These are phyloP conservation scores for Redunca redunca DNA, from an alignment of 2,113 vertebrate species.

Conservation along the genomic window DNA sequence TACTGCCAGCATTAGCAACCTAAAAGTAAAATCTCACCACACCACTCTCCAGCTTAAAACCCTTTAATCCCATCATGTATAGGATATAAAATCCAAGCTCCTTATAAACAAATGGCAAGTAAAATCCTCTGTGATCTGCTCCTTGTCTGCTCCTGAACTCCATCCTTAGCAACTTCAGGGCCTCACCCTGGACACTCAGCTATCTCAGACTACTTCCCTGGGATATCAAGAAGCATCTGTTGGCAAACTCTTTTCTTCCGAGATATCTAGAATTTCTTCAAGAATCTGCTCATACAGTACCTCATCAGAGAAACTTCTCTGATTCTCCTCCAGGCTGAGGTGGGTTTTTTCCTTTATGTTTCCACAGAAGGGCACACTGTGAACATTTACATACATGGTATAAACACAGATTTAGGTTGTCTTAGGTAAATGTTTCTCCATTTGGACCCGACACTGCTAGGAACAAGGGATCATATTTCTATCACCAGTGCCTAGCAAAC, in stretches of 20 bases:
- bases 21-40: not conserved
- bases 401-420: not conserved
- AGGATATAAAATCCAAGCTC: not conserved
- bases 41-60: not conserved
- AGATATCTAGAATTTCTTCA: not conserved
- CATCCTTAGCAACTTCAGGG: not conserved
- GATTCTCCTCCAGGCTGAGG: not conserved
- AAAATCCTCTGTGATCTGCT: not conserved
- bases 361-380: not conserved
- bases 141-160: not conserved
- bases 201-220: not conserved
- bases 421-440: not conserved
- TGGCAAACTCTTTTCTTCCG: not conserved
- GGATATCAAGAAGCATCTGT: not conserved
- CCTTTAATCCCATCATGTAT: not conserved
- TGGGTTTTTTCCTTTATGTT: not conserved
- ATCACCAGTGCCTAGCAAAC: not conserved
- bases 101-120: not conserved
- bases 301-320: not conserved
- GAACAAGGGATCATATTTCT: not conserved
- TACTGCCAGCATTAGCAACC: not conserved
- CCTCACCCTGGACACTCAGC: not conserved
- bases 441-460: not conserved
- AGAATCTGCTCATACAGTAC: not conserved
- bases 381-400: not conserved